Evolutionary conservation across 2,113 vertebrate genomes (phyloP), one percentile per base, ranked within the genome.

Genomic region (Guaruba guarouba): DNA sequence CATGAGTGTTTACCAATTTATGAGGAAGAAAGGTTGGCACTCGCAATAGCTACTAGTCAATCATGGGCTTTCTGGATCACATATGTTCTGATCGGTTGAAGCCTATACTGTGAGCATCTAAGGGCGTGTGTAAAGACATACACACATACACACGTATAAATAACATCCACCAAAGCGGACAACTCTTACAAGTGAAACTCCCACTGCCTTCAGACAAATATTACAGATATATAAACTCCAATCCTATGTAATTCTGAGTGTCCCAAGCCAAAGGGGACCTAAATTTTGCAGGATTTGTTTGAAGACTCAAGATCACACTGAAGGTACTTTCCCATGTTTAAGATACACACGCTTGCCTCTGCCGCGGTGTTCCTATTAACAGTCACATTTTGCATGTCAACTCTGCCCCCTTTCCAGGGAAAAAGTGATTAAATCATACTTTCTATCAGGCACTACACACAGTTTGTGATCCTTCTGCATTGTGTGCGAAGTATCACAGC

Each of bases 1-100:
- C 81, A 91, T 75, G 28, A 71, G 68, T 78, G 77, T 95, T 91
- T 94, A 95, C 82, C 69, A 85, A 68, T 88, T 76, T 73, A 46
- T 52, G 63, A 69, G 68, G 86, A 86, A 64, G 82, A 74, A 90
- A 92, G 63, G 71, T 39, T 93, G 77, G 73, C 83, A 75, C 48
- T 86, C 80, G 68, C 69, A 55, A 62, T 39, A 17, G 61, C 86
- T 94, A 37, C 86, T 46, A 90, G 91, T 84, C 92, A 93, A 29
- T 78, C 88, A 82, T 1, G 82, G 83, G 18, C 77, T 86, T 79
- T 84, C 86, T 87, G 88, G 77, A 88, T 85, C 83, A 67, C 62
- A 19, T 69, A 88, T 27, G 49, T 62, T 93, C 73, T 8, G 52
- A 82, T 0, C 9, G 74, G 83, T 49, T 85, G 70, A 77, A 91